Evolutionary conservation across 1,140 invertebrate genomes (phyloP), one percentile per base, ranked within the genome.

Genomic region (Melipona quadrifasciata): DNA sequence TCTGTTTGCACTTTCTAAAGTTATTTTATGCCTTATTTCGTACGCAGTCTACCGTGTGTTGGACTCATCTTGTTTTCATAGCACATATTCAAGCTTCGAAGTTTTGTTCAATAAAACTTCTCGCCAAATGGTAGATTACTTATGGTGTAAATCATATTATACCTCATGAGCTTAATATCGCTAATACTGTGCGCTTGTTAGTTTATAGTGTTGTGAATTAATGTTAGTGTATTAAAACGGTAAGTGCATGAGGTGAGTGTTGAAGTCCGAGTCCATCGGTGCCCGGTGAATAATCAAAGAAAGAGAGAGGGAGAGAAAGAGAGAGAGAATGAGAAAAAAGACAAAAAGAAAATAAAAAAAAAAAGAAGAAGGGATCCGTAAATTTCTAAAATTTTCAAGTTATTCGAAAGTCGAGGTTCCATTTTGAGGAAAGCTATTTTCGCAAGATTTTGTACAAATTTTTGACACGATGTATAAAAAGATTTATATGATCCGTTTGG

Each of bases 111-210:
- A 79, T 53, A 61, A 47, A 61, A 71, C 24, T 21, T 79, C 55
- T 84, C 82, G 82, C 82, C 82, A 84, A 84, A 85, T 73, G 57
- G 51, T 85, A 85, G 61, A 80, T 85, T 57, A 80, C 67, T 88
- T 86, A 71, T 65, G 76, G 87, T 88, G 76, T 80, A 84, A 86
- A 80, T 73, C 80, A 88, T 84, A 80, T 67, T 70, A n/a, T 89
- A 89, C 87, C 87, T 89, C 87, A 89, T 88, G 87, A 89, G 87
- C 87, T 89, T 89, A 89, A 89, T 82, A 88, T 75, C 71, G 83
- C 87, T 88, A 77, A 87, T 89, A 86, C 78, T 78, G 87, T 88
- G 86, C 87, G 87, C 87, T 89, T 89, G 86, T 88, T 89, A 89
- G 87, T 86, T 77, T 31, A 86, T 89, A 88, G 79, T 76, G 21